Conservation (phyloP, 2,113 vertebrate genomes). For the Capreolus pygargus region DNA sequence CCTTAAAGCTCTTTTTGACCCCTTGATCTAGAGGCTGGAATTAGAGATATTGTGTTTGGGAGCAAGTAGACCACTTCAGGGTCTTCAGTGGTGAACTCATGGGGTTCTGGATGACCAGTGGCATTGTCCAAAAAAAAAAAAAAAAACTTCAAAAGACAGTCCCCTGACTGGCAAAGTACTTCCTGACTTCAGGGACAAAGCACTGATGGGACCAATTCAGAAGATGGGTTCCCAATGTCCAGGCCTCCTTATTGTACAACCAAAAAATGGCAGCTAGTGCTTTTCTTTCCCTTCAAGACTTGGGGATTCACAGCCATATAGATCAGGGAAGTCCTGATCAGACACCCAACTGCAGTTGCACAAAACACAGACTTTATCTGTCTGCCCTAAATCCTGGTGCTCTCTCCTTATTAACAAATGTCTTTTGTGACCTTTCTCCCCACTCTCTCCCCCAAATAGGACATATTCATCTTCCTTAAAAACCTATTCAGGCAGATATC, state of each 20-base stretch:
- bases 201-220: background rate
- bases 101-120: background rate
- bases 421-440: background rate
- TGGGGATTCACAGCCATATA: no score
- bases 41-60: background rate
- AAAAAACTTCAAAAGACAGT: background rate
- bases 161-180: background rate
- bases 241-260: background rate
- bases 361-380: background rate
- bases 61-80: background rate
- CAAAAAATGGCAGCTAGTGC: background rate
- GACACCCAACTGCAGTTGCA: background rate
- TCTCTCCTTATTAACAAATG: background rate
- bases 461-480: background rate
- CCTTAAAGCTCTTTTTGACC: background rate
- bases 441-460: background rate
- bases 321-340: background rate
- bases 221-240: background rate
- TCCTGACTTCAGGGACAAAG: background rate
- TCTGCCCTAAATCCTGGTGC: background rate
- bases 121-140: background rate
- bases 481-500: background rate
- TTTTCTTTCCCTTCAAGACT: background rate
- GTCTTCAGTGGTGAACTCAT: background rate
- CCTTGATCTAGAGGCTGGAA: background rate